Evolutionary conservation across 2,888 invertebrate species (phyloP).

Genomic region (Monopis laevigella): DNA sequence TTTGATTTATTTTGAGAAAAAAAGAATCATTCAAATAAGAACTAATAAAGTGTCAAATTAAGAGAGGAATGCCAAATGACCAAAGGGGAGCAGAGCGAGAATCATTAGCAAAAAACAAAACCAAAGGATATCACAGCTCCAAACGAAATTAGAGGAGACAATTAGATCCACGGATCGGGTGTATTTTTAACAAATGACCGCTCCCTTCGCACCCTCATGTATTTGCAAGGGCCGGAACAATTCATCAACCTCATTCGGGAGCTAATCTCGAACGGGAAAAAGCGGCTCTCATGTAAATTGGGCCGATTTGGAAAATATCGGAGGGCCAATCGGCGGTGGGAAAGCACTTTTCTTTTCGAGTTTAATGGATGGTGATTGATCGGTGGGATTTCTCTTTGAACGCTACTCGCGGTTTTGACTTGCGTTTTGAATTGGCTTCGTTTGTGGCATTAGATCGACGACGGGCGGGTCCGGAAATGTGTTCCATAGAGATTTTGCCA

Average conservation of each 20-base stretch:
- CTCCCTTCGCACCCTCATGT: conserved; percentile 28
- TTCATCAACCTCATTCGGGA: conserved; percentile 67
- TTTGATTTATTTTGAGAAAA: neutral
- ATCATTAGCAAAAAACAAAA: conserved; percentile 10
- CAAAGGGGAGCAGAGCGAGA: neutral
- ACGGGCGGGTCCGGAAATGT: conserved; percentile 8
- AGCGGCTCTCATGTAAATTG: conserved; percentile 68
- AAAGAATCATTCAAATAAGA: neutral
- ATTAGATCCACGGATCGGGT: conserved; percentile 65
- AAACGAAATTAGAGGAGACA: conserved; percentile 67
- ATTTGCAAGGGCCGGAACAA: conserved; percentile 46
- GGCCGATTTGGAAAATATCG: conserved; percentile 41
- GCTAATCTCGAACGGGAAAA: conserved; percentile 63
- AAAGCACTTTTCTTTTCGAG: conserved; percentile 66
- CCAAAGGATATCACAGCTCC: conserved; percentile 53
- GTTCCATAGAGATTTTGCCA: conserved; percentile 8
- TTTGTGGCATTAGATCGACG: conserved; percentile 33
- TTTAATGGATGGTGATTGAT: conserved; percentile 69
- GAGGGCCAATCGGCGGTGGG: conserved; percentile 58
- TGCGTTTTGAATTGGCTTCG: conserved; percentile 43
- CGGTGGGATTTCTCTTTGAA: conserved; percentile 31
- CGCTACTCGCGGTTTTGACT: conserved; percentile 62
- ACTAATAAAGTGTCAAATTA: conserved; percentile 39
- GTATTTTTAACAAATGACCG: conserved; percentile 69
- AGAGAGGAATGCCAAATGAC: conserved; percentile 23